phyloP scores from a whole-genome alignment of 2,888 invertebrate genomes.

The Papilio elwesi region DNA sequence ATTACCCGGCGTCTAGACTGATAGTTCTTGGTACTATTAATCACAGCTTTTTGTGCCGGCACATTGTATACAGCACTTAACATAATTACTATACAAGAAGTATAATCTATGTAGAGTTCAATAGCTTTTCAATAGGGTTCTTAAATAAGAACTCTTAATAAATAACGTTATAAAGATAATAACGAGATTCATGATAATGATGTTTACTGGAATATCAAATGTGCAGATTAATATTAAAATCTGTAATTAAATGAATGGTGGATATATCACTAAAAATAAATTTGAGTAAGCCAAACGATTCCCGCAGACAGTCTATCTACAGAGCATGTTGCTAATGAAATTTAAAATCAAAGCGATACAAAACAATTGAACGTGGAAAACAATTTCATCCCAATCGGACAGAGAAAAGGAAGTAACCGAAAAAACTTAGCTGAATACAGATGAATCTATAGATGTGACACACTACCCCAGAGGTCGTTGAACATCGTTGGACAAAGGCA shows the following conservation, averaged over 20 bases:
- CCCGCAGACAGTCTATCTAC: slow-evolving; percentile 42
- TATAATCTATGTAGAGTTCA: slow-evolving; percentile 32
- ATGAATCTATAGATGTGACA: slow-evolving; percentile 64
- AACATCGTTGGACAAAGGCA: slow-evolving; percentile 21
- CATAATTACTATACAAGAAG: slow-evolving; percentile 64
- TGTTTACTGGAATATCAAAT: no score
- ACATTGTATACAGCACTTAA: slow-evolving; percentile 61
- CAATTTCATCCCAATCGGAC: slow-evolving; percentile 70
- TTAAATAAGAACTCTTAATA: background rate
- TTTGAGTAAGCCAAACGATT: slow-evolving; percentile 12
- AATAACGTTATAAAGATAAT: no score
- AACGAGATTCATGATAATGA: no score
- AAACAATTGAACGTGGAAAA: slow-evolving; percentile 69
- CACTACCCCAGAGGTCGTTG: slow-evolving; percentile 46
- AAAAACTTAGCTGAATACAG: slow-evolving; percentile 75
- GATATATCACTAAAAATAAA: slow-evolving; percentile 31
- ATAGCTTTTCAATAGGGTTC: background rate
- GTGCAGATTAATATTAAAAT: background rate
- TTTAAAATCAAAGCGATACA: slow-evolving; percentile 74
- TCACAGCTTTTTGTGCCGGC: slow-evolving; percentile 69
- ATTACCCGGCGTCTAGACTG: slow-evolving; percentile 66
- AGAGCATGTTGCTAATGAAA: slow-evolving; percentile 66
- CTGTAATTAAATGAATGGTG: background rate
- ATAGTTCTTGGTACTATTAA: slow-evolving; percentile 71
- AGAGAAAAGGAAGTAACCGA: slow-evolving; percentile 70